Evolutionary conservation across 1,140 invertebrate species (phyloP), one percentile per base, ranked within the genome.

Genomic region (Aphidius ervi): DNA sequence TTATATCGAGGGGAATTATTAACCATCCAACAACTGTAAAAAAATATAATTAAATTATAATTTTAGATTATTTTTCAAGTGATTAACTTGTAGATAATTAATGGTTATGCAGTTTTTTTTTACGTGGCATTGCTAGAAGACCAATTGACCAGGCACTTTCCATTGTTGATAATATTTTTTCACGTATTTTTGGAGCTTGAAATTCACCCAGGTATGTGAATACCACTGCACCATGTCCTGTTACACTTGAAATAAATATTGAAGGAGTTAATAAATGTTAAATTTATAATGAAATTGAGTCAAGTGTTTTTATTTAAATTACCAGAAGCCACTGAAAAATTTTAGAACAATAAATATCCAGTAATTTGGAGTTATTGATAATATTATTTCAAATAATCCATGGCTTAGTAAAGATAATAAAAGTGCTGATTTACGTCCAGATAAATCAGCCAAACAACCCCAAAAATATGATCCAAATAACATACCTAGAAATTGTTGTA

Each of bases 271-370:
- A 16, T 59, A n/a, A 40, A 6, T 49, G 0, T 31, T 39, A n/a
- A 49, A 39, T 57, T 20, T 39, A 16, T 23, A 2, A 20, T 58
- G 23, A 40, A 0, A 50, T 48, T 63, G 46, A 6, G 42, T 0
- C n/a, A 5, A 16, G 9, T 4, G 37, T 39, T n/a, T 43, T 39
- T 42, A n/a, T 46, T n/a, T 8, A 57, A 61, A 46, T 62, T 54
- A 75, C 84, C 82, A 81, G 55, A 84, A 78, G 8, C 88, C 87
- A 66, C 85, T 87, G 70, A 88, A 82, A 65, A 88, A 86, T 67
- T 87, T 82, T 4, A 82, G 61, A 47, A 81, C 62, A 59, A 83
- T 76, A 5, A 79, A 67, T 58, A 72, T 37, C 63, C 63, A 75
- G 61, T 78, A 82, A 1, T 67, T 69, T 57, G 80, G 79, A n/a